Base-by-base conservation (phyloP, 2,113 vertebrate species). In the Strix aluco region DNA sequence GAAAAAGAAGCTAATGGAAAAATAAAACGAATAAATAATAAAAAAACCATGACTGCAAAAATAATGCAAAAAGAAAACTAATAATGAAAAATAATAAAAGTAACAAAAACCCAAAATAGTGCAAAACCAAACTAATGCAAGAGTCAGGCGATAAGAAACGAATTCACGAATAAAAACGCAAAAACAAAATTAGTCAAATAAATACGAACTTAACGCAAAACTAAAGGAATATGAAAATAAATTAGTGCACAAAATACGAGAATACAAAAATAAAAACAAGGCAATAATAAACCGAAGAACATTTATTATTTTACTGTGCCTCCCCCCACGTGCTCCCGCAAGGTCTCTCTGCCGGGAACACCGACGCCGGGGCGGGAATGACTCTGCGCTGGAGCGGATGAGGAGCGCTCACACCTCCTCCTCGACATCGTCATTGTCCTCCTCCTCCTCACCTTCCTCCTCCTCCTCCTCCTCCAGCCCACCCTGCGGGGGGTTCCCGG, bases 231-330 rank as follows among this genome's bases (percentile, higher is more conserved):
- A 47, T 11, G 21, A 21, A 47, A 67, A 15, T 22, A 16, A 30
- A 34, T 15, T 15, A 4, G 27, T 32, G 36, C 22, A 27, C 40
- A 34, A 46, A 46, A 32, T 22, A 22, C 54, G 42, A 34, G 4
- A 25, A 17, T 10, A 23, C 6, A 75, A 29, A 42, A 26, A 13
- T 18, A 6, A 10, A 70, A 81, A 29, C 3, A 1, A 34, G 6
- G 2, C 6, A 2, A 32, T 27, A 4, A 47, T 11, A 27, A 40
- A 67, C 8, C 17, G 1, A n/a, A 66, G 4, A 14, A 0, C 1
- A 17, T n/a, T 25, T 16, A 15, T 67, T 14, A 10, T 62, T 77
- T 30, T 5, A 6, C 22, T 21, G 8, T 11, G 72, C 5, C 4
- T 4, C 51, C 20, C 26, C 18, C 62, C 12, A 27, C 1, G 6